A percentile compares a stretch with the other conserved stretches of the same genome.
Conservation (phyloP, 2,797 vertebrate genomes). For the Mormyrus proboscirostris region DNA sequence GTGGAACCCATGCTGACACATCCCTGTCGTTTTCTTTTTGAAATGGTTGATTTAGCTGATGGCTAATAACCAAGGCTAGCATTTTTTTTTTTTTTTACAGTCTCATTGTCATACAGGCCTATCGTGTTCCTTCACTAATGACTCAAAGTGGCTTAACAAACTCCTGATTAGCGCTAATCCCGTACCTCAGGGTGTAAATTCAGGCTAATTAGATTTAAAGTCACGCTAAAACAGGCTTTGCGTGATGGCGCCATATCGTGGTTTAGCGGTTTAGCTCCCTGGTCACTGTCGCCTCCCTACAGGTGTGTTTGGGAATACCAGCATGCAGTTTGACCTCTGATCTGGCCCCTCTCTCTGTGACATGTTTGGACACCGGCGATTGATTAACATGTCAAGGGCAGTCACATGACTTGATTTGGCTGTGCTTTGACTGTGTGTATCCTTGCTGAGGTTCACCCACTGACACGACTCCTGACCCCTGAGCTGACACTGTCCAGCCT, state of each 20-base stretch:
- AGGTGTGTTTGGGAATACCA: not conserved
- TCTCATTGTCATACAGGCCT: not conserved
- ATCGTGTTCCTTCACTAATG: constrained; percentile 40
- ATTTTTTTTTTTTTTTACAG: not conserved
- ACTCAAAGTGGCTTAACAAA: constrained; percentile 39
- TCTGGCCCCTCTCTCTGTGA: not conserved
- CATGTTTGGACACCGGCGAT: not conserved
- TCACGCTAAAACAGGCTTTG: constrained; percentile 56
- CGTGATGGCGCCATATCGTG: constrained; percentile 27
- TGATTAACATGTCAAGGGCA: not conserved
- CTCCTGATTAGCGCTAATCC: constrained; percentile 54
- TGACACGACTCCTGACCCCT: constrained; percentile 59
- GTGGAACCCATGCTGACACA: constrained; percentile 45
- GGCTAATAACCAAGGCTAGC: constrained; percentile 16
- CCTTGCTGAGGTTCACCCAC: constrained; percentile 26
- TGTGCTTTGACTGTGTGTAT: not conserved
- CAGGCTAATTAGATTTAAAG: constrained; percentile 57
- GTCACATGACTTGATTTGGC: not conserved
- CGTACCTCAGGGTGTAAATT: constrained; percentile 51
- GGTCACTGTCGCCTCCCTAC: not conserved
- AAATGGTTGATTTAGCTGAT: constrained; percentile 55
- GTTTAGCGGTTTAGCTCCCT: not conserved
- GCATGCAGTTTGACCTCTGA: not conserved
- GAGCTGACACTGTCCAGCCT: constrained; percentile 48
- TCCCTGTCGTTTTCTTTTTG: constrained; percentile 43